Evolutionary conservation across 2,797 vertebrate species (phyloP).

Genomic region (Trachops cirrhosus): DNA sequence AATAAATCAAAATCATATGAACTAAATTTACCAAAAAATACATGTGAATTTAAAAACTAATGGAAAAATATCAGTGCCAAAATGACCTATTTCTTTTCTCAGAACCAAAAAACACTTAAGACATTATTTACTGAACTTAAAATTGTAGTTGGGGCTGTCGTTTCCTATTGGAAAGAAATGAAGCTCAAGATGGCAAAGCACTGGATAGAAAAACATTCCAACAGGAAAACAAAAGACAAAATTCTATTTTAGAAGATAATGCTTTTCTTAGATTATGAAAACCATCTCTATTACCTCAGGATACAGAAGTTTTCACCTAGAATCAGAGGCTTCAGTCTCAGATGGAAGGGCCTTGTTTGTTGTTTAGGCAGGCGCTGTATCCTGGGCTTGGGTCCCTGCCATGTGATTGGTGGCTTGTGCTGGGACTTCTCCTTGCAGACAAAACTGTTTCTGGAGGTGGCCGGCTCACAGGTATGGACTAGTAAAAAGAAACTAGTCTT

Average conservation of each 20-base stretch:
- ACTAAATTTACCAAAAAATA: conserved; percentile 66
- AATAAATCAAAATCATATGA: conserved; percentile 73
- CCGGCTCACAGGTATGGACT: not conserved
- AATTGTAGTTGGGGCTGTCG: conserved; percentile 32
- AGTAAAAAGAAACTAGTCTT: not conserved
- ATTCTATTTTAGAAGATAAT: not conserved
- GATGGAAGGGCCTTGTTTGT: no score
- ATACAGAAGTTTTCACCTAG: not conserved
- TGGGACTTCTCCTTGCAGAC: not conserved
- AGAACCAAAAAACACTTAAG: conserved; percentile 43
- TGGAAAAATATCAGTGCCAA: conserved; percentile 51
- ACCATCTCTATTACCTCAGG: not conserved
- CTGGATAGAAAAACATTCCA: not conserved
- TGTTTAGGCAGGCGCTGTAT: not conserved
- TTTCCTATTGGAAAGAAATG: conserved; percentile 47
- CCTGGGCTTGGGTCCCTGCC: not conserved
- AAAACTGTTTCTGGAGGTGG: not conserved
- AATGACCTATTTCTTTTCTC: conserved; percentile 59
- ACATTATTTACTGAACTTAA: conserved; percentile 49
- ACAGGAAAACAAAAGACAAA: conserved; percentile 14
- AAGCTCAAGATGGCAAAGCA: conserved; percentile 23
- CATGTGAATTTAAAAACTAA: conserved; percentile 59
- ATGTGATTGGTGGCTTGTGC: not conserved
- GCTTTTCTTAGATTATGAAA: conserved; percentile 21
- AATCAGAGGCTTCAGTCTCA: not conserved